Evolutionary conservation across 2,113 vertebrate species (phyloP), one percentile per base, ranked within the genome.

Genomic region (Hypocryptadius cinnamomeus): DNA sequence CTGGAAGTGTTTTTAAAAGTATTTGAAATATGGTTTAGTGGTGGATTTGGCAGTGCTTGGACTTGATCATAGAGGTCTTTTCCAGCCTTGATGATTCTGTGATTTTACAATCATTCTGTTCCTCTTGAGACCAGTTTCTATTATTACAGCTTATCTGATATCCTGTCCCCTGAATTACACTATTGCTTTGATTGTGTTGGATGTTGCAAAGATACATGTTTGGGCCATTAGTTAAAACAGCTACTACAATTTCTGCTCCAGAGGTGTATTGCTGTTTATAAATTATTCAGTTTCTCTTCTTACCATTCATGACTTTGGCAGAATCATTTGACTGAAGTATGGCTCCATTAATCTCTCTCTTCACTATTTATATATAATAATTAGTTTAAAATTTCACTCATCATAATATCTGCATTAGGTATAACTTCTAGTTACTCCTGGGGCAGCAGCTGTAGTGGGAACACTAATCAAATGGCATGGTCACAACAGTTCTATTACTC

Each of bases 331-430:
- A 91, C 71, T 95, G 68, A 97, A 96, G 77, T 89, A 63, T 92
- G 30, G n/a, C 71, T 95, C 90, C 65, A 11, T 95, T 95, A 95
- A 89, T 87, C 50, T 93, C 45, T 87, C n/a, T 95, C 83, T 94
- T 65, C 53, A 80, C 57, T 96, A 83, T 94, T 97, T 96, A 83
- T 95, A 71, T 70, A n/a, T 86, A 96, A 94, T 89, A 59, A 96
- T 95, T 97, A 94, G 71, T 96, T 85, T 85, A 91, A 93, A 96
- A 92, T 92, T 48, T 96, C 81, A 51, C 82, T 96, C 83, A 89
- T 92, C n/a, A 42, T 74, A 69, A 53, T 92, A 96, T 79, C 92
- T 94, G 77, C 42, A 51, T 72, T 82, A 96, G 85, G 35, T 89
- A 39, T 77, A 92, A 91, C 33, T 84, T 91, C 65, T 56, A 68